Conservation (phyloP, 2,888 invertebrate genomes). For the Drosophila paramelanica region DNA sequence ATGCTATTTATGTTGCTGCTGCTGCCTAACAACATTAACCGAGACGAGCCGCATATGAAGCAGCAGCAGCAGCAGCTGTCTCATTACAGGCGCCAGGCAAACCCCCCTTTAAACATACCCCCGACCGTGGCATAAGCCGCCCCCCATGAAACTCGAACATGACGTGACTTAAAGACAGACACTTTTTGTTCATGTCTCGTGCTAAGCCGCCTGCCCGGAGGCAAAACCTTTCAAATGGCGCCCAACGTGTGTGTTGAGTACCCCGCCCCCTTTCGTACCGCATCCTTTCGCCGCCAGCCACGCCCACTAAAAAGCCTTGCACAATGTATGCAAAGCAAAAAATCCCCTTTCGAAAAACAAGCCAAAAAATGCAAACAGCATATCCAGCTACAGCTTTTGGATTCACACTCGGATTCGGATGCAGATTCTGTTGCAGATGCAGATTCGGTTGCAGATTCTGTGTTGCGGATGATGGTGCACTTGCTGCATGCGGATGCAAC, state of each 20-base stretch:
- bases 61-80: conserved; percentile 66
- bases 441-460: background rate
- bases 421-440: conserved; percentile 15
- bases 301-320: conserved; percentile 17
- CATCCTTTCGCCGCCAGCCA: background rate
- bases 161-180: conserved; percentile 75
- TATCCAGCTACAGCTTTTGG: conserved; percentile 27
- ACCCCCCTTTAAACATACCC: background rate
- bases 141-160: conserved; percentile 34
- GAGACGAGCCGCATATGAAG: conserved; percentile 40
- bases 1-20: conserved; percentile 36
- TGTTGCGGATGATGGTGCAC: conserved; percentile 6
- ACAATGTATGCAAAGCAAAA: conserved; percentile 67
- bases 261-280: background rate
- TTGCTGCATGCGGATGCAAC: conserved; percentile 19
- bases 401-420: conserved; percentile 23
- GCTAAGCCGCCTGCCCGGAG: conserved; percentile 53
- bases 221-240: conserved; percentile 60
- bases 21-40: conserved; percentile 73
- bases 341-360: conserved; percentile 38
- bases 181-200: conserved; percentile 60
- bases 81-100: conserved; percentile 64
- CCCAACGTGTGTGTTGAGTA: conserved; percentile 36
- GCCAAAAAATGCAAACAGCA: conserved; percentile 53
- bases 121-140: background rate